Evolutionary conservation across 2,888 invertebrate species (phyloP).

Genomic region (Cantharis nigra): DNA sequence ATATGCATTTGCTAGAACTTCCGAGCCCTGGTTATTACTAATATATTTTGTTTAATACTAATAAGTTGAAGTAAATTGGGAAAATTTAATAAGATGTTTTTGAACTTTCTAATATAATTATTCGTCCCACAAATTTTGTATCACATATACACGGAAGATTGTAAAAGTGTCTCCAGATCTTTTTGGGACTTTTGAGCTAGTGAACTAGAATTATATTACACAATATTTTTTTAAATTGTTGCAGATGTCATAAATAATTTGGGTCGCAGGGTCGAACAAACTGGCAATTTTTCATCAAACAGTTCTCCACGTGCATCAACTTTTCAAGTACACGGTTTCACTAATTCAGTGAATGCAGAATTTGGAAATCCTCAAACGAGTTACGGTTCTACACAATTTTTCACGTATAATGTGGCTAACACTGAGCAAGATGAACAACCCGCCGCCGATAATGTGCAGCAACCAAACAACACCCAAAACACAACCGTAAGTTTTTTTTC

Average conservation of each 20-base stretch:
- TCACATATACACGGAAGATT: too few species aligned
- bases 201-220: too few species aligned
- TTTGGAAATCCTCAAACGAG: not conserved
- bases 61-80: too few species aligned
- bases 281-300: not conserved
- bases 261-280: constrained; percentile 14
- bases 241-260: constrained; percentile 24
- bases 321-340: not conserved
- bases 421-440: not conserved
- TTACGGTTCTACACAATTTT: not conserved
- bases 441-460: not conserved
- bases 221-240: not conserved
- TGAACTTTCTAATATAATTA: too few species aligned
- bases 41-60: too few species aligned
- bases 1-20: too few species aligned
- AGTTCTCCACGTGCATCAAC: not conserved
- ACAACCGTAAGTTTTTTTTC: not conserved
- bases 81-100: too few species aligned
- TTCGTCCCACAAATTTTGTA: too few species aligned
- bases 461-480: not conserved
- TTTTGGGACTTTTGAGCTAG: too few species aligned
- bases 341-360: not conserved
- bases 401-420: not conserved
- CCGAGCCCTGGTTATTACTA: too few species aligned
- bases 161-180: too few species aligned